Conservation (phyloP, 2,797 vertebrate genomes). For the Macropodus opercularis region DNA sequence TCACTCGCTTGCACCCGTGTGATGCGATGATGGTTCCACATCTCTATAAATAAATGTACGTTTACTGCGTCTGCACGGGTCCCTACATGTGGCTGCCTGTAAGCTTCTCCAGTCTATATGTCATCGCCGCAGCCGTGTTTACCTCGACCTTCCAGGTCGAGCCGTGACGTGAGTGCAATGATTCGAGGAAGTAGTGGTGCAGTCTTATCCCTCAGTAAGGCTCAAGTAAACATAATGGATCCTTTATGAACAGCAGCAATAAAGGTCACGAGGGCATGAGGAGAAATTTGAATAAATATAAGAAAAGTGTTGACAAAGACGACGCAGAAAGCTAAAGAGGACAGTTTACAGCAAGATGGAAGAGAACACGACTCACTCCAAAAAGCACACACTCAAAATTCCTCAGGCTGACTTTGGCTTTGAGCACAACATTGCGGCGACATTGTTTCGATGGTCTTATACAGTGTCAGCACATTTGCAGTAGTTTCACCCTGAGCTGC, state of each 20-base stretch:
- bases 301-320: conserved; percentile 8
- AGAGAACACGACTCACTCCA: too few species aligned
- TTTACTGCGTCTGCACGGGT: background rate
- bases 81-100: background rate
- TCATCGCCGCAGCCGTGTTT: conserved; percentile 4
- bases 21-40: conserved; percentile 21
- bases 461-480: too few species aligned
- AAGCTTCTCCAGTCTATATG: conserved; percentile 6
- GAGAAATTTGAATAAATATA: background rate
- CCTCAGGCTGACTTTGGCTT: too few species aligned
- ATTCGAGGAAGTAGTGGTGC: conserved; percentile 5
- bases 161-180: background rate
- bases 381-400: too few species aligned
- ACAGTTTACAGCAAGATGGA: background rate
- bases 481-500: too few species aligned
- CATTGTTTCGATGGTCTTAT: too few species aligned
- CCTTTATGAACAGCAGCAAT: conserved; percentile 17
- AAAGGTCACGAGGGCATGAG: background rate
- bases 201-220: conserved; percentile 13
- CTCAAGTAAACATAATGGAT: conserved; percentile 19
- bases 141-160: background rate
- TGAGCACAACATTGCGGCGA: too few species aligned
- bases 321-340: background rate
- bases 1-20: too few species aligned
- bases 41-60: conserved; percentile 21